These are phyloP conservation scores for Eugnorisma glareosa DNA, from an alignment of 2,888 invertebrate genomes.

Conservation along the genomic window DNA sequence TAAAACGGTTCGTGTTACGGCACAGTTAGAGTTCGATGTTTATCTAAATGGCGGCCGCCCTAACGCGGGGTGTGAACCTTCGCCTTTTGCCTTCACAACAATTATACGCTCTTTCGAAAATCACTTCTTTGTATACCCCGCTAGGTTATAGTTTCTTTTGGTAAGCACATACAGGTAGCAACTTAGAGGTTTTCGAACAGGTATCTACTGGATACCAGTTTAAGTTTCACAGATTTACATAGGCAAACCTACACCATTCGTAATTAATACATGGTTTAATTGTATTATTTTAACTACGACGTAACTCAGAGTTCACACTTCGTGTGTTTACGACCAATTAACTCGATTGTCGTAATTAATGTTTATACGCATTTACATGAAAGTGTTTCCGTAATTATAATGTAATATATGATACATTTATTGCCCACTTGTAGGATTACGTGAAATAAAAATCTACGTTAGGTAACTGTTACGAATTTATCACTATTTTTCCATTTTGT, in stretches of 20 bases:
- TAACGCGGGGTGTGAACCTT: constrained; percentile 83
- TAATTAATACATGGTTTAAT: constrained; percentile 6
- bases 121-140: constrained; percentile 67
- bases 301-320: constrained; percentile 1
- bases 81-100: constrained; percentile 79
- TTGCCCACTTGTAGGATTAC: constrained; percentile 39
- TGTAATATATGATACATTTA: constrained; percentile 36
- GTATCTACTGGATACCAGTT: too few relatives aligned
- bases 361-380: constrained; percentile 15
- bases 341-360: constrained; percentile 34
- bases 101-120: constrained; percentile 72
- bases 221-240: neutral
- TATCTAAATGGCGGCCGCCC: constrained; percentile 85
- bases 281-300: constrained; percentile 24
- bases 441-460: constrained; percentile 5
- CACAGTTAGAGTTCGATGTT: constrained; percentile 85
- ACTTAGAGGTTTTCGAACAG: constrained; percentile 24
- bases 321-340: constrained; percentile 43
- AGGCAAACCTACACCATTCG: neutral
- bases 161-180: constrained; percentile 27
- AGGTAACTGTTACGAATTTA: neutral
- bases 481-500: constrained; percentile 5
- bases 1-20: constrained; percentile 85
- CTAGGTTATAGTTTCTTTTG: constrained; percentile 72
- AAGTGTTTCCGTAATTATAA: constrained; percentile 19